phyloP scores from a whole-genome alignment of 2,113 vertebrate species.

The Cichladusa arquata region DNA sequence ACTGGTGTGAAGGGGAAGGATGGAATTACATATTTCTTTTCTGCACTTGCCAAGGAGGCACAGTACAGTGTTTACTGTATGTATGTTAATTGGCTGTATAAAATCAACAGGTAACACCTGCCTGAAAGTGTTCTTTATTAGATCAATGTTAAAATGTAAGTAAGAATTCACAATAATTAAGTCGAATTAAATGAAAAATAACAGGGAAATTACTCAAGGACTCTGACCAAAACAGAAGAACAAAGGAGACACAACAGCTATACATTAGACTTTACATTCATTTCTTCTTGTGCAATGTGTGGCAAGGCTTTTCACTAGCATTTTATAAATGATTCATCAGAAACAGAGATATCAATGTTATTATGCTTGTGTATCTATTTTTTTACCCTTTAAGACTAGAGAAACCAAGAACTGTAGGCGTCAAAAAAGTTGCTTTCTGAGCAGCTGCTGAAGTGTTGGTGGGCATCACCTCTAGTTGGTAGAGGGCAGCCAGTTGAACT shows the following conservation, averaged over 20 bases:
- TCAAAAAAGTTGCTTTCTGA: neutral
- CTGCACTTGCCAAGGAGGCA: neutral
- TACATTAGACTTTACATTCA: neutral
- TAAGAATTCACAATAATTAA: neutral
- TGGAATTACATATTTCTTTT: neutral
- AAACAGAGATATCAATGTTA: neutral
- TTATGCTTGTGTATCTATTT: neutral
- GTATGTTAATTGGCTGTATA: neutral
- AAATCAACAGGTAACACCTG: neutral
- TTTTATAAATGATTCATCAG: neutral
- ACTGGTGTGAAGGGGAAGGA: neutral
- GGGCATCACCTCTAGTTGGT: no score
- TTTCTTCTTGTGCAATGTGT: neutral
- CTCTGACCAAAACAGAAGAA: neutral
- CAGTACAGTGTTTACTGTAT: neutral
- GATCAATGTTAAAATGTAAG: neutral
- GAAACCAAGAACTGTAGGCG: neutral
- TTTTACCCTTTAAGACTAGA: neutral
- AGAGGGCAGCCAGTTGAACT: neutral
- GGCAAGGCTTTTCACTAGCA: neutral
- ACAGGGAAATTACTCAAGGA: neutral
- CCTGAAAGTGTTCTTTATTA: neutral
- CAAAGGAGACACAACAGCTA: neutral
- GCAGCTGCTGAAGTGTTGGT: neutral
- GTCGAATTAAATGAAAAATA: neutral